A percentile compares a stretch with the other conserved stretches of the same genome.
Evolutionary conservation across 2,113 vertebrate species (phyloP).

Genomic region (Phasianus colchicus): DNA sequence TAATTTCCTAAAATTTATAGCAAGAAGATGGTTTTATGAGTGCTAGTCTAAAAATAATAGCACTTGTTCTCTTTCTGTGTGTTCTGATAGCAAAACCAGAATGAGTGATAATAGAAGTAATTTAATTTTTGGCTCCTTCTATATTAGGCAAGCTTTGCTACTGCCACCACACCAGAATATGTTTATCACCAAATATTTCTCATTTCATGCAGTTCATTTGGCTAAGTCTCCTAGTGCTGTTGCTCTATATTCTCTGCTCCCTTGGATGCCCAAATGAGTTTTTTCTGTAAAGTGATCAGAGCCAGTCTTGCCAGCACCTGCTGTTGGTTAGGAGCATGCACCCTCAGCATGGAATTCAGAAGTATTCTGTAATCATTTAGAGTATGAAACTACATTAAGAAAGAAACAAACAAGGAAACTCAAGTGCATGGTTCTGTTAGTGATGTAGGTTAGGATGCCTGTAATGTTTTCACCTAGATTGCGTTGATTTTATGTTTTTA

Average conservation of each 20-base stretch:
- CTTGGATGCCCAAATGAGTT: not conserved
- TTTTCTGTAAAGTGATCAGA: not conserved
- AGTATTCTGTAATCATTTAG: not conserved
- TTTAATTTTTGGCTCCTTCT: not conserved
- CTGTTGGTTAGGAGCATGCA: not conserved
- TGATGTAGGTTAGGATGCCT: not conserved
- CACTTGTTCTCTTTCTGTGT: not conserved
- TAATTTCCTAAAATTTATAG: not conserved
- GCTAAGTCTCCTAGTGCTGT: not conserved
- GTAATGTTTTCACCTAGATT: not conserved
- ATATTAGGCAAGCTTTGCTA: not conserved
- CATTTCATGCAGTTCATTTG: not conserved
- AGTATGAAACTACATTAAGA: not conserved
- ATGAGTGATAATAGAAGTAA: not conserved
- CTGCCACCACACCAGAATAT: not conserved
- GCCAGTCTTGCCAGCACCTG: fast-evolving
- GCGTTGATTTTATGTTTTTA: not conserved
- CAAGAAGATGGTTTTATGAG: slow-evolving; percentile 10
- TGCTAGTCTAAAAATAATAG: slow-evolving; percentile 5
- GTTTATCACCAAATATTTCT: not conserved
- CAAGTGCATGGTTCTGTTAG: fast-evolving
- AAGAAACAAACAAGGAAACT: not conserved
- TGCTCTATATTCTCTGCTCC: not conserved
- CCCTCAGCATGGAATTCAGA: not conserved
- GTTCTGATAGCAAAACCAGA: slow-evolving; percentile 7